phyloP scores from a whole-genome alignment of 2,797 vertebrate species.

The Calcarius lapponicus region DNA sequence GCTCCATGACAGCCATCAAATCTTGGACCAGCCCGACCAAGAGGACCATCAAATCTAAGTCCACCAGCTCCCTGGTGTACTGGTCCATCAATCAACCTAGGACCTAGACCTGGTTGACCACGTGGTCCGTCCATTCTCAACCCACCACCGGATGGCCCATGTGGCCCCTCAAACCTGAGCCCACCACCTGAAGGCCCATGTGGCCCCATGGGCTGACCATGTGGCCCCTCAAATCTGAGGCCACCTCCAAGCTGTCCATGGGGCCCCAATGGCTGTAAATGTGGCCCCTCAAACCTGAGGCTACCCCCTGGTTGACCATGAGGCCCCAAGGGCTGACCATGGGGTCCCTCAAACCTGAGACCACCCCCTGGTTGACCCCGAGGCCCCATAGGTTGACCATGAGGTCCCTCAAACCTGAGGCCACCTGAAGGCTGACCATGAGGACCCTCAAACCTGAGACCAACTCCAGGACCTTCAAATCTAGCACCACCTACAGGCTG shows the following conservation, averaged over 20 bases:
- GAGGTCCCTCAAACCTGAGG: constrained; percentile 85
- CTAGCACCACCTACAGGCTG: constrained; percentile 76
- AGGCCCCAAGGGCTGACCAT: constrained; percentile 78
- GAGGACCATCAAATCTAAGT: constrained; percentile 83
- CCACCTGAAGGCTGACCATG: constrained; percentile 81
- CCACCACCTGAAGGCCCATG: constrained; percentile 74
- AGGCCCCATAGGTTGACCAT: constrained; percentile 76
- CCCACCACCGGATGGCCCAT: constrained; percentile 74
- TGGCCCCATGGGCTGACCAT: constrained; percentile 75
- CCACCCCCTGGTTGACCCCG: constrained; percentile 78
- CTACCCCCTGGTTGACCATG: constrained; percentile 79
- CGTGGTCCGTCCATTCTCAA: constrained; percentile 83
- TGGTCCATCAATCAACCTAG: constrained; percentile 81
- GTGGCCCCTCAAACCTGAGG: constrained; percentile 84
- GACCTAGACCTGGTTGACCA: constrained; percentile 74
- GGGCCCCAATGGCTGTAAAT: constrained; percentile 73
- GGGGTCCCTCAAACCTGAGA: constrained; percentile 84
- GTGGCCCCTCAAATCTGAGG: constrained; percentile 82
- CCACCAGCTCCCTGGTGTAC: constrained; percentile 78
- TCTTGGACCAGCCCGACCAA: constrained; percentile 77
- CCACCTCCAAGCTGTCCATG: constrained; percentile 76
- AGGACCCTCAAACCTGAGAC: constrained; percentile 84
- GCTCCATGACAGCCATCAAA: constrained; percentile 78
- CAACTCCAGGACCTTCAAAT: constrained; percentile 81
- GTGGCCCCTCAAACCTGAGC: constrained; percentile 82